Percentiles rank a stretch among this genome's conserved stretches.
Conservation (phyloP, 2,113 vertebrate genomes). For the Proterorhinus semilunaris region DNA sequence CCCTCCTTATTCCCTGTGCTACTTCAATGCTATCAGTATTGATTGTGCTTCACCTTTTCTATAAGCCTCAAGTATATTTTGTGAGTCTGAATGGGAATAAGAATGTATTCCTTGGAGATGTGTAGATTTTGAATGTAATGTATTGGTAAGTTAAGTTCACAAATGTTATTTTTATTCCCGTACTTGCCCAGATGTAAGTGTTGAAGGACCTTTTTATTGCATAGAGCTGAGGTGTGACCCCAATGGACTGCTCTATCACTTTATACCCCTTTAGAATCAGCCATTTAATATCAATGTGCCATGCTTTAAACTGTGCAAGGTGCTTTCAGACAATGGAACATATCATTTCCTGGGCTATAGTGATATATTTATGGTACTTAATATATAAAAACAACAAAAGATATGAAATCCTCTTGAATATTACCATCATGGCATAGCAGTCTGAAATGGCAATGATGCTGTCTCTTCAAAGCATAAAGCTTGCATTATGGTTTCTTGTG, state of each 20-base stretch:
- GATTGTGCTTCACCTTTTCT: no score
- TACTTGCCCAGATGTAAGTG: no score
- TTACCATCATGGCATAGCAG: background rate
- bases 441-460: background rate
- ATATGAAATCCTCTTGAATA: background rate
- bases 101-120: no score
- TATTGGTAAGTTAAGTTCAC: no score
- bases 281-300: background rate
- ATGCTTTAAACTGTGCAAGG: background rate
- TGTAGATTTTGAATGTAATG: no score
- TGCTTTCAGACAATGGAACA: background rate
- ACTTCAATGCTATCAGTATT: no score
- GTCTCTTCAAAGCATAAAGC: background rate
- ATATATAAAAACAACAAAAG: background rate
- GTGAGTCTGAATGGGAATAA: no score
- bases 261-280: background rate
- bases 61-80: no score
- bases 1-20: no score
- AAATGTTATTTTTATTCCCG: no score
- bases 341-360: background rate
- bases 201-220: no score
- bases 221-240: background rate
- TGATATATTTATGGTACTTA: background rate
- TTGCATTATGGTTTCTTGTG: background rate
- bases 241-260: background rate